These are phyloP conservation scores for Anthoscopus minutus DNA, from an alignment of 2,113 vertebrate species.

Conservation along the genomic window DNA sequence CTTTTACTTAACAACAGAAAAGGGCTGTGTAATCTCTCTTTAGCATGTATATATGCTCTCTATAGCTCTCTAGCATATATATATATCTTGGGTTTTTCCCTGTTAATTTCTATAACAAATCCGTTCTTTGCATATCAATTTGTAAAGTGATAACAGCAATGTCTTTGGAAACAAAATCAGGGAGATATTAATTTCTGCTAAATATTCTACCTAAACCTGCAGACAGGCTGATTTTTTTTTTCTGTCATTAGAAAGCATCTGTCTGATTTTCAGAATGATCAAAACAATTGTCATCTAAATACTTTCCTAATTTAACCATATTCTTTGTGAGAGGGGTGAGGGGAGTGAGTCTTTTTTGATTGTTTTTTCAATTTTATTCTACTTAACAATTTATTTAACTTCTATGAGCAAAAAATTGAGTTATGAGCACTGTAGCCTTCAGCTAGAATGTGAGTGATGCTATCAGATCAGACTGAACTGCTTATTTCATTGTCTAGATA, in stretches of 20 bases:
- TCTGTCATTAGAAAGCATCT: neutral
- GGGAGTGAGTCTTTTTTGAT: neutral
- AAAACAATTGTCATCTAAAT: neutral
- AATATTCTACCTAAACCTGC: conserved; percentile 2
- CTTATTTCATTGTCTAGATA: neutral
- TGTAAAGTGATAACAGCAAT: neutral
- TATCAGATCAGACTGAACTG: neutral
- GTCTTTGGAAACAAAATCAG: neutral
- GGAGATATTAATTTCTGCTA: neutral
- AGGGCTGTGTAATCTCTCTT: neutral
- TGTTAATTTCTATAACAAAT: conserved; percentile 7
- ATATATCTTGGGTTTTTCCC: neutral
- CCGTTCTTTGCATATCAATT: neutral
- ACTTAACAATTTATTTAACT: neutral
- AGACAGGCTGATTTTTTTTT: neutral
- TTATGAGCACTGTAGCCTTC: neutral
- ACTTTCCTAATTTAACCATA: neutral
- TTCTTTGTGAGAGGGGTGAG: neutral
- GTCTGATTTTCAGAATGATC: neutral
- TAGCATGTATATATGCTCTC: too few relatives aligned
- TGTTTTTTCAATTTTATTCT: neutral
- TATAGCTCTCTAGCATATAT: neutral
- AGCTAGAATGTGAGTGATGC: neutral
- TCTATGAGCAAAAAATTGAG: neutral
- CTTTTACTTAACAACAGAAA: conserved; percentile 11